Evolutionary conservation across 2,797 vertebrate genomes (phyloP).

Genomic region (Pantherophis alleghaniensis): DNA sequence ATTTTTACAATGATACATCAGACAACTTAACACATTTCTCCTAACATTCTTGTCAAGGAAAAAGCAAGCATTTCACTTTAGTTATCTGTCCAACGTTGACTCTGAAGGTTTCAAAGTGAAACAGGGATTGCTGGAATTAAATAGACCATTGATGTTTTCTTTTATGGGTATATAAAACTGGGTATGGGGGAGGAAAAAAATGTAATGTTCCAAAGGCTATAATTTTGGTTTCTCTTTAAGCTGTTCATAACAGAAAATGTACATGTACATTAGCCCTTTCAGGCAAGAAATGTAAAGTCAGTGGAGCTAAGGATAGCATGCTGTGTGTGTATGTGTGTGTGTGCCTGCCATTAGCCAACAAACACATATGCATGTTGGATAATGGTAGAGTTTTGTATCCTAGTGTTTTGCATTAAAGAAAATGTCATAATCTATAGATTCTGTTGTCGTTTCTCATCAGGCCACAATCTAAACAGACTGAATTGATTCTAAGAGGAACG

Average conservation of each 20-base stretch:
- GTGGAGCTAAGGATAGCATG: neutral
- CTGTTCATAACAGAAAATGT: neutral
- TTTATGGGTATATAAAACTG: neutral
- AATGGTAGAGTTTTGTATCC: neutral
- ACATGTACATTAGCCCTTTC: neutral
- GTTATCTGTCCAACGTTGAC: neutral
- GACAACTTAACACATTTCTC: neutral
- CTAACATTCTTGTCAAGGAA: neutral
- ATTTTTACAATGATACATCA: neutral
- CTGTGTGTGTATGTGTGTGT: neutral
- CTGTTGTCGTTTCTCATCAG: neutral
- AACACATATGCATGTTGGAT: neutral
- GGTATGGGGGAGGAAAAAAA: neutral
- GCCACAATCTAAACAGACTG: neutral
- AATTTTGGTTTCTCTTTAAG: neutral
- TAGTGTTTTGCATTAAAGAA: neutral
- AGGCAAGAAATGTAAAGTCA: constrained; percentile 8
- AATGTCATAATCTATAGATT: neutral
- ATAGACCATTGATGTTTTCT: neutral
- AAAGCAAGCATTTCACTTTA: constrained; percentile 15
- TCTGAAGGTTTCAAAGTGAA: constrained; percentile 1
- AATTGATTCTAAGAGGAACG: neutral
- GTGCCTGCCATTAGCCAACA: too few relatives aligned
- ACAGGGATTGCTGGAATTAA: neutral
- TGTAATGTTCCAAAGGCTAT: neutral